Evolutionary conservation across 2,888 invertebrate genomes (phyloP).

Genomic region (Melanostoma mellinum): DNA sequence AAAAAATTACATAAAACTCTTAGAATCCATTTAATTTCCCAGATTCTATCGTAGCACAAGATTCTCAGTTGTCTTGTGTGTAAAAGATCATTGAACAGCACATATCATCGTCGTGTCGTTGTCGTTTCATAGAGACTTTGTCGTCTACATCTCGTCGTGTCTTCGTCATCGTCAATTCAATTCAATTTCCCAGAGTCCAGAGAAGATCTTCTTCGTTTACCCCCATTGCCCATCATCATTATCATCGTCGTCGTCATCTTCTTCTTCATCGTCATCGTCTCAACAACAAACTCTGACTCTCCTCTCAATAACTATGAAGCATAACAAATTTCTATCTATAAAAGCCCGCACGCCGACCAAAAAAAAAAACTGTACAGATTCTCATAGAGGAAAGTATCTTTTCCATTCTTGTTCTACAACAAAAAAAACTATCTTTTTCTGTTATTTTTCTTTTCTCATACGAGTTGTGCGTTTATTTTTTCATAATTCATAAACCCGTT

Average conservation of each 20-base stretch:
- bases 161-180: constrained; percentile 59
- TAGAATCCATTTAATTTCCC: constrained; percentile 69
- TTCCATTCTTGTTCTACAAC: constrained; percentile 28
- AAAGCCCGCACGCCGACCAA: constrained; percentile 44
- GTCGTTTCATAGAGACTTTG: constrained; percentile 28
- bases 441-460: constrained; percentile 5
- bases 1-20: constrained; percentile 42
- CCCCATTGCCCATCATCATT: constrained; percentile 43
- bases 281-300: constrained; percentile 15
- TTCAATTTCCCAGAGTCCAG: constrained; percentile 64
- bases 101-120: constrained; percentile 66
- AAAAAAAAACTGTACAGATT: neutral
- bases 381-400: constrained; percentile 22
- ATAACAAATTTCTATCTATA: constrained; percentile 70
- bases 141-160: constrained; percentile 32
- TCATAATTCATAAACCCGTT: constrained; percentile 72
- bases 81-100: constrained; percentile 71
- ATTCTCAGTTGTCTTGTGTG: constrained; percentile 35
- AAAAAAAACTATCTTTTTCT: neutral
- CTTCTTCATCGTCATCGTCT: constrained; percentile 34
- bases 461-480: constrained; percentile 53
- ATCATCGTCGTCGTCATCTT: constrained; percentile 10
- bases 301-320: constrained; percentile 58
- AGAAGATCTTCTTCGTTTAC: constrained; percentile 40
- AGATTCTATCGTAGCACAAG: constrained; percentile 24